Base-by-base conservation (phyloP, 37 sponge, comb jelly and placozoan genomes). In the Halichondria panicea region DNA sequence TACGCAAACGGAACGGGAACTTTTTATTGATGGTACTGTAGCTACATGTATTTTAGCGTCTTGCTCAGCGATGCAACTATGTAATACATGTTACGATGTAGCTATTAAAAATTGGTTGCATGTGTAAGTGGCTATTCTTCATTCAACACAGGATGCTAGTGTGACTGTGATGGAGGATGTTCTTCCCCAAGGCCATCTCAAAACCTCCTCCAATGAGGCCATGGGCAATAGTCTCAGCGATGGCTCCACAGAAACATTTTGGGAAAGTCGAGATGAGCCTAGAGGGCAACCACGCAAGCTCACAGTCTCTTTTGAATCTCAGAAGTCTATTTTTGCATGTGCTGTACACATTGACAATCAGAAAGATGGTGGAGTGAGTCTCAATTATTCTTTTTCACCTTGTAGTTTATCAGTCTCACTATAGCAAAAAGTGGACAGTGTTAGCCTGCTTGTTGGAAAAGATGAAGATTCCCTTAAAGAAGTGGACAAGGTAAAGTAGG, bases 171-270 rank as follows among this genome's bases (percentile, higher is more conserved):
- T 82, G 82, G 66, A 83, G 75, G 74, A 93, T 48, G 69, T 86
- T 40, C 56, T 79, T 4, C 6, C 63, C 0, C 33, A 72, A 41
- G 87, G 77, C 9, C 77, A 73, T 25, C 78, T 95, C 39, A 91
- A 80, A 82, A 74, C 75, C 39, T 94, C 95, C 59, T 94, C 95
- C 43, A 90, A 89, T 53, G 81, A 80, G 1, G 95, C 91, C 58
- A 95, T 95, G 96, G 13, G 75, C 31, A 86, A 81, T 64, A 94
- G 95, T 54, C 80, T 97, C 36, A 83, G 68, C 28, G 98, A 97
- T 68, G 89, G 71, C 54, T 89, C 92, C 55, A 97, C 97, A 1
- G 97, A 97, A 78, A 97, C 97, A 9, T 97, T 97, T 67, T 97
- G 97, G 97, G 97, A 97, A 55, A 91, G 92, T 8, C 69, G 91